Percentiles rank a stretch among this genome's conserved stretches.
Conservation (phyloP, 2,797 vertebrate species). For the Kryptopterus vitreolus region DNA sequence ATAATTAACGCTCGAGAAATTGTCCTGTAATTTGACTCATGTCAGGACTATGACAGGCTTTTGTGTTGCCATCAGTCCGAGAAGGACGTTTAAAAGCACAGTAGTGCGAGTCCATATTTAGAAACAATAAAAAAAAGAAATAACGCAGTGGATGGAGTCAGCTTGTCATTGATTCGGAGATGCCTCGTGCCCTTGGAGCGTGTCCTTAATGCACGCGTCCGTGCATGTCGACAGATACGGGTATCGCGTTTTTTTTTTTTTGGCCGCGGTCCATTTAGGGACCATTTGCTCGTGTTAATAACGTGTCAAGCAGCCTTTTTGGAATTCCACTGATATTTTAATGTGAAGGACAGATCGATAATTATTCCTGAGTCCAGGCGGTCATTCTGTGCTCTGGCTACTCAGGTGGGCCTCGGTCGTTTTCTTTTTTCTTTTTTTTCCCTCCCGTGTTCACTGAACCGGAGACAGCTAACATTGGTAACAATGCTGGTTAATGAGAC, state of each 20-base stretch:
- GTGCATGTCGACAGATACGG: slow-evolving; percentile 19
- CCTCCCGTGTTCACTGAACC: slow-evolving; percentile 19
- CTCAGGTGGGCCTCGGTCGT: slow-evolving; percentile 8
- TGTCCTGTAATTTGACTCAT: slow-evolving; percentile 53
- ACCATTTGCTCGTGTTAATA: slow-evolving; percentile 46
- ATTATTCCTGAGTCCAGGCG: slow-evolving; percentile 24
- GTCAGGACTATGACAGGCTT: slow-evolving; percentile 45
- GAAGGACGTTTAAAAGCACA: slow-evolving; percentile 33
- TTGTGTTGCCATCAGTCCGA: slow-evolving; percentile 28
- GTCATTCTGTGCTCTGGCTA: slow-evolving; percentile 14
- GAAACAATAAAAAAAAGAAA: slow-evolving; percentile 18
- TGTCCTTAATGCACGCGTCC: slow-evolving; percentile 21
- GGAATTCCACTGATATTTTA: slow-evolving; percentile 33
- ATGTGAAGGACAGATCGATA: slow-evolving; percentile 42
- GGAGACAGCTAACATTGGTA: slow-evolving; percentile 26
- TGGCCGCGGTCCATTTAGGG: slow-evolving; percentile 41
- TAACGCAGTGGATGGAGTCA: not conserved
- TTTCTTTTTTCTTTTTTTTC: slow-evolving; percentile 31
- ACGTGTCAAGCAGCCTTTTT: slow-evolving; percentile 21
- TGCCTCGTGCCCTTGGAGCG: slow-evolving; percentile 43
- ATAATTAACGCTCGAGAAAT: slow-evolving; percentile 43
- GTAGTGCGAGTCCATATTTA: slow-evolving; percentile 14
- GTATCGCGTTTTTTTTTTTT: slow-evolving; percentile 26
- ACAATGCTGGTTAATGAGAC: slow-evolving; percentile 27
- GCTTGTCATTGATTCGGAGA: slow-evolving; percentile 5